A percentile compares a stretch with the other conserved stretches of the same genome.
Evolutionary conservation across 2,797 vertebrate species (phyloP).

Genomic region (Bovichtus diacanthus): DNA sequence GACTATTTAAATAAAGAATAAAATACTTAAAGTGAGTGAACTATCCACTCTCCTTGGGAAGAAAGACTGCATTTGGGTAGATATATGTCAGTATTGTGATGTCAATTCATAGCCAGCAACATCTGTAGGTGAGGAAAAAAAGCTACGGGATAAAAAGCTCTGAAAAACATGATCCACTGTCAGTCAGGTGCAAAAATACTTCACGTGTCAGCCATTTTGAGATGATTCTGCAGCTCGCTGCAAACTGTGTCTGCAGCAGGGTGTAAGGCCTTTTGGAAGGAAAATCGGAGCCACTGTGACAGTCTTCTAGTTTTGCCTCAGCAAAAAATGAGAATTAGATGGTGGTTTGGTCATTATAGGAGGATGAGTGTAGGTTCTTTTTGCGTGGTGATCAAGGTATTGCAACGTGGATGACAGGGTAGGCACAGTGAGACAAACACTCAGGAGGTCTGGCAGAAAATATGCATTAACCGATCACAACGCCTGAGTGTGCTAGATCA

Average conservation of each 20-base stretch:
- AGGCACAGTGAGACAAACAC: conserved; percentile 40
- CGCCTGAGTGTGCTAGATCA: conserved; percentile 21
- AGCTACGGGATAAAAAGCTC: conserved; percentile 54
- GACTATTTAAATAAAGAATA: conserved; percentile 42
- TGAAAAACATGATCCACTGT: conserved; percentile 48
- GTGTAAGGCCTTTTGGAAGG: conserved; percentile 73
- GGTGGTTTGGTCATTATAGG: conserved; percentile 31
- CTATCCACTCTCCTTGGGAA: conserved; percentile 7
- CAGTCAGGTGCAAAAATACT: conserved; percentile 45
- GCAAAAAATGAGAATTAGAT: conserved; percentile 16
- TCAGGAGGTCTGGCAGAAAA: conserved; percentile 30
- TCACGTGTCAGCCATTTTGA: conserved; percentile 60
- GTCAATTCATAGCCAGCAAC: conserved; percentile 50
- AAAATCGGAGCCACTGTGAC: conserved; percentile 42
- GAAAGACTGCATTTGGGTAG: conserved; percentile 39
- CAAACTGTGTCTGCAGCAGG: conserved; percentile 58
- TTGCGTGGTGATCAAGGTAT: conserved; percentile 42
- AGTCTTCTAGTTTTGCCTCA: conserved; percentile 51
- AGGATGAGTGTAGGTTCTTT: conserved; percentile 9
- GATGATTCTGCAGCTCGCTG: conserved; percentile 60
- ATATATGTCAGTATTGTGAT: conserved; percentile 41
- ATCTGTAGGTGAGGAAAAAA: conserved; percentile 40
- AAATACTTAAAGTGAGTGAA: conserved; percentile 7
- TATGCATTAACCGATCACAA: conserved; percentile 23
- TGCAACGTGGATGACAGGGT: conserved; percentile 36